Evolutionary conservation across 1,140 invertebrate species (phyloP).

Genomic region (Papilio polyxenes): DNA sequence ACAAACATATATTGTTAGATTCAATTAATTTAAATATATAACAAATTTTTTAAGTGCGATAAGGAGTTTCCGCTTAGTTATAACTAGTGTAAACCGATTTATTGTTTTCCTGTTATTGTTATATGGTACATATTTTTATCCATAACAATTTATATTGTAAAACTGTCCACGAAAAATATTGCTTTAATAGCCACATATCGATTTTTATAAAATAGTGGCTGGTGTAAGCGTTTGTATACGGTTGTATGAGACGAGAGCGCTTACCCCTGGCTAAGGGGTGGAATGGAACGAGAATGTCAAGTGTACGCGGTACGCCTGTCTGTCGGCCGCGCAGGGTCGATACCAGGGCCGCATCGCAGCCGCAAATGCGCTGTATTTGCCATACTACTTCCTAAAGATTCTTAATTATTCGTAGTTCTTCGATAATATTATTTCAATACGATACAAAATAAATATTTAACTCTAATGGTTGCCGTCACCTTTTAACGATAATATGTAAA

Average conservation of each 20-base stretch:
- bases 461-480: background rate
- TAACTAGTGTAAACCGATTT: slow-evolving; percentile 15
- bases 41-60: slow-evolving; percentile 7
- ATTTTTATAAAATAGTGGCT: slow-evolving; percentile 15
- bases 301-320: slow-evolving; percentile 55
- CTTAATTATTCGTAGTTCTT: background rate
- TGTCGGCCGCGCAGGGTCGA: slow-evolving; percentile 50
- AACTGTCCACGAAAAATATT: background rate
- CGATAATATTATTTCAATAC: background rate
- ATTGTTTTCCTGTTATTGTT: slow-evolving; percentile 34
- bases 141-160: slow-evolving; percentile 18
- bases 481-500: background rate
- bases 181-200: background rate
- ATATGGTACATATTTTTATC: background rate
- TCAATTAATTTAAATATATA: background rate
- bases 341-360: slow-evolving; percentile 41
- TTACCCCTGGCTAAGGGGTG: slow-evolving; percentile 37
- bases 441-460: background rate
- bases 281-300: slow-evolving; percentile 65
- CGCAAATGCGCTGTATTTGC: slow-evolving; percentile 37
- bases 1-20: slow-evolving; percentile 54
- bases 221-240: slow-evolving; percentile 14
- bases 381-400: background rate
- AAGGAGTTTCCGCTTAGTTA: slow-evolving; percentile 29
- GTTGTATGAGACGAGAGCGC: slow-evolving; percentile 51